Base-by-base conservation (phyloP, 2,113 vertebrate species). In the Egretta garzetta region DNA sequence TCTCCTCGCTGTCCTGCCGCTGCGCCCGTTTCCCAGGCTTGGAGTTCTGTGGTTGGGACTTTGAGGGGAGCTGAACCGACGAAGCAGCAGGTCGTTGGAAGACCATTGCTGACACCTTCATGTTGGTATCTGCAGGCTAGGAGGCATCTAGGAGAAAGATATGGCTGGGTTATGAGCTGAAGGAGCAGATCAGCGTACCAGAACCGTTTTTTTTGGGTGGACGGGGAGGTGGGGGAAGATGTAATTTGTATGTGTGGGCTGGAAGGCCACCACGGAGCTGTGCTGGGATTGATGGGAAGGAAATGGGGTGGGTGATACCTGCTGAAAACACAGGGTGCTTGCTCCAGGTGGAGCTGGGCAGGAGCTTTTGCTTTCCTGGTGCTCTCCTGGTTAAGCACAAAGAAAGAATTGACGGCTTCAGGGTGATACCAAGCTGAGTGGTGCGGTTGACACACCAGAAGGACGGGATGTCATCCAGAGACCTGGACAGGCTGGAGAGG, bases 201-300 rank as follows among this genome's bases (percentile, higher is more conserved):
- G 60, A 24, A 30, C 10, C 8, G 13, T 13, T 0, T 43, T 26
- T 23, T 15, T 27, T 33, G 27, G 27, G 43, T 37, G 43, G 73
- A 23, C 19, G 2, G 1, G 3, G 72, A 56, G 35, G 12, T 37
- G 12, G 45, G 43, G 15, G 59, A 39, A 47, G 37, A 27, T 9
- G 22, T 13, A 2, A 3, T 43, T 73, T 35, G 8, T n/a, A 22
- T 5, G 2, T 0, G 6, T 27, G 60, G 32, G 35, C 52, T 90
- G 64, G 56, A 35, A 39, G 26, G 26, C 30, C 56, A 63, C 39
- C 49, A 6, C 0, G 0, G 12, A 14, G 5, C n/a, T 41, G 45
- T 9, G 26, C 30, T 26, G 71, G 37, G 19, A 12, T 28, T 24
- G 32, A 13, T 7, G 23, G 53, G 53, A 45, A 53, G 62, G 79